These are phyloP conservation scores for Aelia acuminata DNA, from an alignment of 2,888 invertebrate species.

Conservation along the genomic window DNA sequence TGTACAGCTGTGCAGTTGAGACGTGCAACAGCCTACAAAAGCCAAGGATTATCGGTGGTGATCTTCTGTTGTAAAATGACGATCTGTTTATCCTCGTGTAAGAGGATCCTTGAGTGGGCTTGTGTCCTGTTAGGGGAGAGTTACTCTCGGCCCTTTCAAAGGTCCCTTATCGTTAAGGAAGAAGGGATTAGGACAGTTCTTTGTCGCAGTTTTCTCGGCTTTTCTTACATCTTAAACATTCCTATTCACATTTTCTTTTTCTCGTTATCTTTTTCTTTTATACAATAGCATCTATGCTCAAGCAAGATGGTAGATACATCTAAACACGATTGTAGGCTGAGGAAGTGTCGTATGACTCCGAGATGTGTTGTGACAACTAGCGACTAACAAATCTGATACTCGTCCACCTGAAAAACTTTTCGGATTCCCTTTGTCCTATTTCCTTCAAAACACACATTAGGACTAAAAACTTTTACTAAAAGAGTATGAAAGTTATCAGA, in stretches of 20 bases:
- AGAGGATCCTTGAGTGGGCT: background rate
- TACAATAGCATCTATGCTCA: background rate
- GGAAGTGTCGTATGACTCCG: constrained; percentile 8
- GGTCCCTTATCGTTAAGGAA: background rate
- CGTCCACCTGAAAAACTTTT: background rate
- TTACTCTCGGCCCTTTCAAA: background rate
- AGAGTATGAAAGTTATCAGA: no score
- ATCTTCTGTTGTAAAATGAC: background rate
- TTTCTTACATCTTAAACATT: background rate
- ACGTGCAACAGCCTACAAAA: background rate
- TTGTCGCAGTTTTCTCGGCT: background rate
- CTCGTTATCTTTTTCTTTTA: background rate
- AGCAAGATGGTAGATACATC: background rate
- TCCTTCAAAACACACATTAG: no score
- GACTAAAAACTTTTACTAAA: no score
- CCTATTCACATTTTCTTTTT: background rate
- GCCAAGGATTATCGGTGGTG: background rate
- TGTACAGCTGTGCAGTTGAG: background rate
- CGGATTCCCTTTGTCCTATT: background rate
- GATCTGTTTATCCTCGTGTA: constrained; percentile 14
- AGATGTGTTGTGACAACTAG: background rate
- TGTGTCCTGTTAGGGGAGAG: background rate
- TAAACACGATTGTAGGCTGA: background rate
- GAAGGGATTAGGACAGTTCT: background rate
- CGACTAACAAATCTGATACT: background rate